Percentiles rank a stretch among this genome's conserved stretches.
phyloP scores from a whole-genome alignment of 2,888 invertebrate species.

The Drosophila monieri region DNA sequence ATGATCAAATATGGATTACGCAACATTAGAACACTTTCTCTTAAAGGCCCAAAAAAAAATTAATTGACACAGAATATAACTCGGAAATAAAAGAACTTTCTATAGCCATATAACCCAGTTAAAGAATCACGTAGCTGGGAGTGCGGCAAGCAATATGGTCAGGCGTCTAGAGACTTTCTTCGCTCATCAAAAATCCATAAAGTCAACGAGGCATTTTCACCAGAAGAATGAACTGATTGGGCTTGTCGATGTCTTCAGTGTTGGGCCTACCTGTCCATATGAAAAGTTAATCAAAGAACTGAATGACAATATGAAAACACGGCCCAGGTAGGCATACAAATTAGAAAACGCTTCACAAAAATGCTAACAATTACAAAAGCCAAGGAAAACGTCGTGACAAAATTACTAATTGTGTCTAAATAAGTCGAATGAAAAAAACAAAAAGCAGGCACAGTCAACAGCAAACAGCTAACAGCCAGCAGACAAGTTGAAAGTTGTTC shows the following conservation, averaged over 20 bases:
- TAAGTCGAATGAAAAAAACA: constrained; percentile 34
- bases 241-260: not conserved
- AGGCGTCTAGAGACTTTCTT: constrained; percentile 64
- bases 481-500: constrained; percentile 53
- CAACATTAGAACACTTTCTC: constrained; percentile 21
- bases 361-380: constrained; percentile 51
- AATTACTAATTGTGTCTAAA: constrained; percentile 64
- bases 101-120: constrained; percentile 66
- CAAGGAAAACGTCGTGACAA: constrained; percentile 63
- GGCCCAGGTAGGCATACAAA: constrained; percentile 46
- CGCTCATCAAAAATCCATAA: constrained; percentile 71
- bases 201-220: constrained; percentile 62
- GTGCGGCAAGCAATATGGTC: constrained; percentile 46
- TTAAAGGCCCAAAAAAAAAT: constrained; percentile 8
- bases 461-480: constrained; percentile 26
- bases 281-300: constrained; percentile 59
- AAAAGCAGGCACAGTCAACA: constrained; percentile 20
- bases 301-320: constrained; percentile 27
- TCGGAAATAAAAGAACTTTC: constrained; percentile 59
- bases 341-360: constrained; percentile 34
- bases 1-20: constrained; percentile 7
- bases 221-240: constrained; percentile 52
- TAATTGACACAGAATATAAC: constrained; percentile 12
- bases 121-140: constrained; percentile 39
- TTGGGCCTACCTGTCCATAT: constrained; percentile 30